Conservation (phyloP, 2,888 invertebrate genomes). For the Brachypterus glaber region DNA sequence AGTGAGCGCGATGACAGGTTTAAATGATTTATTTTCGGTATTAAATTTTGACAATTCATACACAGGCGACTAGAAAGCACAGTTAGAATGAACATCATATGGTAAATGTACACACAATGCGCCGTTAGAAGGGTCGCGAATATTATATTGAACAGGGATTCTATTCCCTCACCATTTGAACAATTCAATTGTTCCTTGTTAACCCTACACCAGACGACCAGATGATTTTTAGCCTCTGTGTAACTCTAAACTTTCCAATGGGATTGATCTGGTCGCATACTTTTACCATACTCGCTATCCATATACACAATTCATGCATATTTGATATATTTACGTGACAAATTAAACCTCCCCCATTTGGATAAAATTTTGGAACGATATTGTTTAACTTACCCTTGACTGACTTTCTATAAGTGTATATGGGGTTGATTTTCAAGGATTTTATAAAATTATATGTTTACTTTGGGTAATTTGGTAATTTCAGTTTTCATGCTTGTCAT, state of each 20-base stretch:
- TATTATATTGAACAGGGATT: slow-evolving; percentile 37
- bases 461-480: no score
- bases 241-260: neutral
- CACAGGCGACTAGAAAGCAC: slow-evolving; percentile 9
- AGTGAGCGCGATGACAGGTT: no score
- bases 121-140: slow-evolving; percentile 30
- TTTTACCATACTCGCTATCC: slow-evolving; percentile 34
- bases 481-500: no score
- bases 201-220: slow-evolving; percentile 38
- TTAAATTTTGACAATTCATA: slow-evolving; percentile 4
- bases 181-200: slow-evolving; percentile 42
- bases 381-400: slow-evolving; percentile 31
- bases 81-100: slow-evolving; percentile 34
- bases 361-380: slow-evolving; percentile 30
- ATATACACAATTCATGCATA: slow-evolving; percentile 40
- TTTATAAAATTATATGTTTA: no score
- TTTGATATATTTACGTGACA: slow-evolving; percentile 42
- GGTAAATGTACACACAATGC: slow-evolving; percentile 37
- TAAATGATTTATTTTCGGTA: slow-evolving; percentile 1
- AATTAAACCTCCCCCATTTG: slow-evolving; percentile 35
- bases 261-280: slow-evolving; percentile 24
- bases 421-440: neutral
- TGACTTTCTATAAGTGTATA: slow-evolving; percentile 7
- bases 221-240: slow-evolving; percentile 6
- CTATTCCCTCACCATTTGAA: slow-evolving; percentile 35